phyloP scores from a whole-genome alignment of 2,113 vertebrate genomes.

The Leptobrachium leishanense region DNA sequence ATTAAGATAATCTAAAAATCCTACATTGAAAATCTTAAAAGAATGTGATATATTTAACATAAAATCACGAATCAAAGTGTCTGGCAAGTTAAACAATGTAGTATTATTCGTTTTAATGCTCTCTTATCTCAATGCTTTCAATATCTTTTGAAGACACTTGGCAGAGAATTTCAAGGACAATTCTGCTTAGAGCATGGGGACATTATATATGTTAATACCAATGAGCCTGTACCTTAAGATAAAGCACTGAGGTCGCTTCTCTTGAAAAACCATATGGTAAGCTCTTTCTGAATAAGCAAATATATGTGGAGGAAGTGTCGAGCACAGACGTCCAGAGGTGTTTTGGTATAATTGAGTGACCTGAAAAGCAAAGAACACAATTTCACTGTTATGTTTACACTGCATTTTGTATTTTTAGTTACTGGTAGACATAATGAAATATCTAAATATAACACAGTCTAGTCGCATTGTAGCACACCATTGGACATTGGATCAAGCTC shows the following conservation, averaged over 20 bases:
- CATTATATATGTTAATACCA: constrained; percentile 23
- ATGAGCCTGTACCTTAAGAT: constrained; percentile 80
- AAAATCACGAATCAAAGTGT: too few species aligned
- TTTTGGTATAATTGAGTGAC: constrained; percentile 91
- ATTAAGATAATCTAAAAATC: too few species aligned
- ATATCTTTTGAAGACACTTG: background rate
- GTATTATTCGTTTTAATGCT: background rate
- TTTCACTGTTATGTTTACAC: background rate
- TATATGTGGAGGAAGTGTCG: constrained; percentile 90
- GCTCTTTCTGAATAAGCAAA: constrained; percentile 91
- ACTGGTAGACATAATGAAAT: too few species aligned
- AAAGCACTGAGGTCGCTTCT: constrained; percentile 85
- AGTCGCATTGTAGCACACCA: too few species aligned
- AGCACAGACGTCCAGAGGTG: constrained; percentile 77
- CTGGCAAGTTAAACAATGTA: background rate
- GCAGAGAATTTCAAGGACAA: background rate
- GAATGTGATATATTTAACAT: too few species aligned
- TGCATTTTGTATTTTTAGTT: too few species aligned
- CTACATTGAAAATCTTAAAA: too few species aligned
- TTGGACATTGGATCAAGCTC: too few species aligned
- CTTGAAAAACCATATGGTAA: constrained; percentile 89
- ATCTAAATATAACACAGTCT: too few species aligned
- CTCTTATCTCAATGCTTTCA: background rate
- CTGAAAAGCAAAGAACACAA: constrained; percentile 60
- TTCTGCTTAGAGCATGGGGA: constrained; percentile 5